Evolutionary conservation across 1,140 invertebrate genomes (phyloP).

Genomic region (Caerostris extrusa): DNA sequence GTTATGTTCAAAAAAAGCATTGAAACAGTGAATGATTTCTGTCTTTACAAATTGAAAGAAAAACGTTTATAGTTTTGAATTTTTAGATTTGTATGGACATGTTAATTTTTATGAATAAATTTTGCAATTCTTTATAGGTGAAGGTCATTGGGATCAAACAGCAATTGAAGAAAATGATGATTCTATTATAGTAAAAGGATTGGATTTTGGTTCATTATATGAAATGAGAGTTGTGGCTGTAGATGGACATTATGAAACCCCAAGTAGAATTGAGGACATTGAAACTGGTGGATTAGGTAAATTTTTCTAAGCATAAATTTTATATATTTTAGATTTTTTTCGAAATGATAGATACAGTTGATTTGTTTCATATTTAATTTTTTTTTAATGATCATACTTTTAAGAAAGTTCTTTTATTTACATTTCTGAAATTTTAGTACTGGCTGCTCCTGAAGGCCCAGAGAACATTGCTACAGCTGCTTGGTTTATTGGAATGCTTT

Average conservation of each 20-base stretch:
- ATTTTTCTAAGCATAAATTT: background rate
- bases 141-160: conserved; percentile 85
- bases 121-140: conserved; percentile 79
- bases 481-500: conserved; percentile 98
- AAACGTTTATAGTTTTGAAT: too few relatives aligned
- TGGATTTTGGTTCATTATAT: conserved; percentile 91
- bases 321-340: background rate
- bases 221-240: conserved; percentile 95
- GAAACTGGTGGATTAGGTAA: conserved; percentile 84
- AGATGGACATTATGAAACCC: conserved; percentile 90
- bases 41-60: too few relatives aligned
- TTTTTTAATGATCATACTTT: background rate
- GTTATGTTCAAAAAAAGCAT: too few relatives aligned
- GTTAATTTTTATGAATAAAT: background rate
- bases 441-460: conserved; percentile 71
- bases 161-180: conserved; percentile 88
- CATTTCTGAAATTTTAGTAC: conserved; percentile 40
- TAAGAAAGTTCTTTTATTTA: conserved; percentile 30
- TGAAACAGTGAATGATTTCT: too few relatives aligned
- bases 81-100: background rate
- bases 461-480: conserved; percentile 80
- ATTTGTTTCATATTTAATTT: background rate
- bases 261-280: conserved; percentile 88
- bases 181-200: conserved; percentile 85
- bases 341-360: background rate